phyloP scores from a whole-genome alignment of 2,113 vertebrate genomes.

The Neopipo cinnamomea region DNA sequence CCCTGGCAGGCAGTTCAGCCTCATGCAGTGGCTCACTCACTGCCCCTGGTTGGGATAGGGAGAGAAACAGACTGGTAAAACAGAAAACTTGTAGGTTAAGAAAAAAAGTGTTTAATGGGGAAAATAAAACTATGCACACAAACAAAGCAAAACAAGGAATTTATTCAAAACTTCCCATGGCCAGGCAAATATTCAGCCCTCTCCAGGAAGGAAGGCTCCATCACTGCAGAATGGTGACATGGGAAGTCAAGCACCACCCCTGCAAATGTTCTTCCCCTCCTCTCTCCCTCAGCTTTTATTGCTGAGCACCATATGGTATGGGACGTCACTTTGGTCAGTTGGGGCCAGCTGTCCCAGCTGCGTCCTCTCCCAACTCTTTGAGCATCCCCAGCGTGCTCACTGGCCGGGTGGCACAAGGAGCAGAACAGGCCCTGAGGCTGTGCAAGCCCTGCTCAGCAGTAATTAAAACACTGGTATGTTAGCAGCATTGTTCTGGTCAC shows the following conservation, averaged over 20 bases:
- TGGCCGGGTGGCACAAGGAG: not conserved
- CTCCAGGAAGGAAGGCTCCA: not conserved
- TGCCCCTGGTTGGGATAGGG: rapidly evolving
- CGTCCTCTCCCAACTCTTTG: not conserved
- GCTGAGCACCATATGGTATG: rapidly evolving
- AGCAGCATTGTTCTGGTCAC: not conserved
- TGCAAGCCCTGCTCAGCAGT: not conserved
- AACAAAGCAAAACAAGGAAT: not conserved
- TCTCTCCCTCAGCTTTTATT: not conserved
- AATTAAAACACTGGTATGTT: not conserved
- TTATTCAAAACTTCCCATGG: rapidly evolving
- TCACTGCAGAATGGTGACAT: rapidly evolving
- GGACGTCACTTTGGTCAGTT: not conserved
- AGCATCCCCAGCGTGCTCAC: not conserved
- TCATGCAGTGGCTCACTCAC: rapidly evolving
- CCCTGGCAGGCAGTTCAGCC: not conserved
- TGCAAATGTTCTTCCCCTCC: not conserved
- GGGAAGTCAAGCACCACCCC: not conserved
- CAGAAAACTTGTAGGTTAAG: not conserved
- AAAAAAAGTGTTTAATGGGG: not conserved
- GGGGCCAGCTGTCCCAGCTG: not conserved
- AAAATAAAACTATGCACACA: rapidly evolving
- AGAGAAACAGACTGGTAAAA: not conserved
- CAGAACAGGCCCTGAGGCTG: not conserved
- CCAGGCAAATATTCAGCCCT: not conserved